These are phyloP conservation scores for Hanleya hanleyi DNA, from an alignment of 2,888 invertebrate species.

Conservation along the genomic window DNA sequence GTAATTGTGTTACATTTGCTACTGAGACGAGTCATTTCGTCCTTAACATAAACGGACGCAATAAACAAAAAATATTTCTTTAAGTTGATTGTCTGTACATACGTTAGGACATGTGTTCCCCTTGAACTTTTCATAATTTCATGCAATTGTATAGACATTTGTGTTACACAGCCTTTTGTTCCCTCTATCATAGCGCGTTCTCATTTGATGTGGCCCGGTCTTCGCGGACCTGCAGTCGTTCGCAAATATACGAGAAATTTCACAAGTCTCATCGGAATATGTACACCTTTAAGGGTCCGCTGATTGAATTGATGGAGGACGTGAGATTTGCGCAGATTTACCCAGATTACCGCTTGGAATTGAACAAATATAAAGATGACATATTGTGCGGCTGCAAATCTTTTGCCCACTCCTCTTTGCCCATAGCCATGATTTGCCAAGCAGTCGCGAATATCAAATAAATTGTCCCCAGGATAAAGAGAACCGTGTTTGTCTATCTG, in stretches of 20 bases:
- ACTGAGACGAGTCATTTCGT: no score
- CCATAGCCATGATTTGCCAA: not conserved
- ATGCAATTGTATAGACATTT: no score
- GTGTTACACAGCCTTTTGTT: no score
- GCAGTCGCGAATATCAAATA: slow-evolving; percentile 4
- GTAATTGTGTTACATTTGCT: no score
- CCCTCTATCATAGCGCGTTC: no score
- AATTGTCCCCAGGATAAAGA: slow-evolving; percentile 1
- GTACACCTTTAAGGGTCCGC: not conserved
- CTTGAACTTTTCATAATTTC: no score
- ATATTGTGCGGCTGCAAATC: not conserved
- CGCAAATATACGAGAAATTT: slow-evolving; percentile 9
- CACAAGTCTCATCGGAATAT: not conserved
- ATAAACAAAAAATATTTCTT: no score
- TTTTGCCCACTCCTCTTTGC: not conserved
- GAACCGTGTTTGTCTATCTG: not conserved
- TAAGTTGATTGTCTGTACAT: no score
- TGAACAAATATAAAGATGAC: not conserved
- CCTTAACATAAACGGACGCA: no score
- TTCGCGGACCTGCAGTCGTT: no score
- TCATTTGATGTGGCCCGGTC: no score
- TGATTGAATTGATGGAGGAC: not conserved
- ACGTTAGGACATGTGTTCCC: no score
- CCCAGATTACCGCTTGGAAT: not conserved
- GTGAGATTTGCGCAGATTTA: not conserved